Conservation (phyloP, 2,113 vertebrate genomes). For the Eupsittula cactorum region DNA sequence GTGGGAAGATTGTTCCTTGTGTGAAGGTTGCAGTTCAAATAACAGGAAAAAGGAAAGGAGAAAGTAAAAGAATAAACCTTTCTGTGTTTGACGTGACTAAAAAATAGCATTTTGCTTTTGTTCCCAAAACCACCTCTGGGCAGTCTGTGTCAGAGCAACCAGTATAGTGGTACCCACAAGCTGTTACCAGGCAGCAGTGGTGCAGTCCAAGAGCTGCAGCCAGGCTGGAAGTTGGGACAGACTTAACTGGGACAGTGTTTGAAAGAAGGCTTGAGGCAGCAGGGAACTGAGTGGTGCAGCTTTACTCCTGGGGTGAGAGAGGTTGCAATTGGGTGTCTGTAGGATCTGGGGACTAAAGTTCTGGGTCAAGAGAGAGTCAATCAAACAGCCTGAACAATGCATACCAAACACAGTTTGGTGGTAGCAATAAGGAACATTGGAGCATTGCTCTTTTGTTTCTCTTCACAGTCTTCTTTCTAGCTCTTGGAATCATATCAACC, state of each 20-base stretch:
- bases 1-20: background rate
- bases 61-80: background rate
- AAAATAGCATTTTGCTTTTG: background rate
- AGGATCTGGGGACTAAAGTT: no score
- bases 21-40: background rate
- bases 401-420: background rate
- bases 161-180: fast-evolving
- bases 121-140: background rate
- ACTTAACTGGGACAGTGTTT: background rate
- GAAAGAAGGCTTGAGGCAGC: background rate
- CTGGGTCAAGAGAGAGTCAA: background rate
- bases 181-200: fast-evolving
- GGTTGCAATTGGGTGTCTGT: background rate
- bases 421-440: background rate
- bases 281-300: background rate
- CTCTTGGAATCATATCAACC: background rate
- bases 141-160: background rate
- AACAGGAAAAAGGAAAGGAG: background rate
- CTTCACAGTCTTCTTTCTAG: background rate
- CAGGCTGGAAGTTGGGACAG: background rate
- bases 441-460: background rate
- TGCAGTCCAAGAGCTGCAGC: background rate
- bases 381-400: background rate
- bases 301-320: background rate
- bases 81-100: background rate